Evolutionary conservation across 2,113 vertebrate genomes (phyloP).

Genomic region (Burhinus oedicnemus): DNA sequence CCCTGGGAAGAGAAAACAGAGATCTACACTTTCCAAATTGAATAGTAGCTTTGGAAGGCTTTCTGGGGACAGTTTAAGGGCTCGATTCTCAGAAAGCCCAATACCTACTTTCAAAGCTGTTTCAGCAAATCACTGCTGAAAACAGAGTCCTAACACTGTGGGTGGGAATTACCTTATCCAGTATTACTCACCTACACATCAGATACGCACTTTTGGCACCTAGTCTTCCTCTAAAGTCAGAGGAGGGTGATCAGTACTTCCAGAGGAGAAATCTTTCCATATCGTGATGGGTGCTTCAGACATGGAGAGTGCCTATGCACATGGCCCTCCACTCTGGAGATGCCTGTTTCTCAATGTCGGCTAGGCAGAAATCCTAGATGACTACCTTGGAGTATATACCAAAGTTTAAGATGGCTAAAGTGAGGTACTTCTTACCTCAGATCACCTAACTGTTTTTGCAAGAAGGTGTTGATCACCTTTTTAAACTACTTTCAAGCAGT

Average conservation of each 20-base stretch:
- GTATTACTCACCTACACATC: background rate
- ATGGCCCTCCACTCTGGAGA: background rate
- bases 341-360: background rate
- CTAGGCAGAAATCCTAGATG: background rate
- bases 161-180: background rate
- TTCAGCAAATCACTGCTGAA: background rate
- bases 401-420: background rate
- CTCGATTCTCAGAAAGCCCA: background rate
- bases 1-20: background rate
- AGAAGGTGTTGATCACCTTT: background rate
- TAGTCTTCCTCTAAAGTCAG: background rate
- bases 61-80: background rate
- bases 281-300: background rate
- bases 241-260: background rate
- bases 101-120: background rate
- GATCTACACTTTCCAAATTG: background rate
- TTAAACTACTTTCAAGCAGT: background rate
- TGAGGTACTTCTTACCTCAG: background rate
- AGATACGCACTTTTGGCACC: background rate
- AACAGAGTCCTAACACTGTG: background rate
- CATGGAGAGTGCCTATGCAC: background rate
- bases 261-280: background rate
- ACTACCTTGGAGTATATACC: background rate
- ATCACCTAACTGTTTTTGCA: background rate
- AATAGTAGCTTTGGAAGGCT: background rate